Evolutionary conservation across 92 coral and sea anemone genomes (phyloP).

Genomic region (Epizoanthus ramosus): DNA sequence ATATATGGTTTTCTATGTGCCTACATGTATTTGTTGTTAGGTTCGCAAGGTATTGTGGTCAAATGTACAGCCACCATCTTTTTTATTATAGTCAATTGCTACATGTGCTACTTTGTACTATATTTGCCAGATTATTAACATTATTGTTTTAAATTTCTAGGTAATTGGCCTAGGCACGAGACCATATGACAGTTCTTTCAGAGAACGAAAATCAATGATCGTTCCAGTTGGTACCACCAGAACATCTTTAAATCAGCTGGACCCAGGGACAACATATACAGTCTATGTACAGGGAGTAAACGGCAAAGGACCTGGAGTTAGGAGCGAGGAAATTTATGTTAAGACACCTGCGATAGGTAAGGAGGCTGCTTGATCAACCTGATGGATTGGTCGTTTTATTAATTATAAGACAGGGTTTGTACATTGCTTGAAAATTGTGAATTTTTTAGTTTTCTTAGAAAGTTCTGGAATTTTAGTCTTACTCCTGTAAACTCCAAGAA

Average conservation of each 20-base stretch:
- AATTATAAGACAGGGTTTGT: background rate
- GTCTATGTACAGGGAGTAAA: conserved; percentile 70
- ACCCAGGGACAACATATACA: conserved; percentile 74
- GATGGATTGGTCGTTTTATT: background rate
- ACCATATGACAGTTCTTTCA: conserved; percentile 50
- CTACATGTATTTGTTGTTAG: no score
- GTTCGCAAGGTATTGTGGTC: no score
- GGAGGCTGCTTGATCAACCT: background rate
- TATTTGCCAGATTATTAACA: no score
- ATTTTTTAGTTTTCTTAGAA: background rate
- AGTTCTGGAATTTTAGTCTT: no score
- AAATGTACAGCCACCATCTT: no score
- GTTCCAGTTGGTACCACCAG: background rate
- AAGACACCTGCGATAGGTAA: conserved; percentile 69
- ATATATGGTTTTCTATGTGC: no score
- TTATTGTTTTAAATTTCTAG: background rate
- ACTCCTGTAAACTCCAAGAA: no score
- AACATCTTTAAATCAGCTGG: background rate
- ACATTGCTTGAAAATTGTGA: background rate
- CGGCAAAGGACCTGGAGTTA: conserved; percentile 50
- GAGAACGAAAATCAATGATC: background rate
- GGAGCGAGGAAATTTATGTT: background rate
- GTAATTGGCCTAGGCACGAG: conserved; percentile 14
- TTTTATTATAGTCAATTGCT: no score
- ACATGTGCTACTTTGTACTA: background rate